Base-by-base conservation (phyloP, 2,113 vertebrate species). In the Pelobates fuscus region DNA sequence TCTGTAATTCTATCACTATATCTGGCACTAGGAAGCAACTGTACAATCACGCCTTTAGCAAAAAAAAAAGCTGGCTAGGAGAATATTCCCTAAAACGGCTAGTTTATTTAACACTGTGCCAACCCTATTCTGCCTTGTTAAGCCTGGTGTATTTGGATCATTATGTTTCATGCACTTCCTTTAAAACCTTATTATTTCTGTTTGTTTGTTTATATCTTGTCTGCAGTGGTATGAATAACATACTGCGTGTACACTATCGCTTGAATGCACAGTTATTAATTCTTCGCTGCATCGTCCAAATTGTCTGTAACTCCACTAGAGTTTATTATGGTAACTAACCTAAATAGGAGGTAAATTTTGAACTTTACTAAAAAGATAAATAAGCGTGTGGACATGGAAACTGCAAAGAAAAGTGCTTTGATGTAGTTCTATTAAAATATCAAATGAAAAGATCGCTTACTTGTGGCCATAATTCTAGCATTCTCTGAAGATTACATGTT, bases 271-370 rank as follows among this genome's bases (percentile, higher is more conserved):
- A 84, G 86, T 88, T 90, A 90, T 90, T 91, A 91, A 89, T 90
- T 90, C 84, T 89, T 89, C 88, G 86, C 88, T 91, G 87, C 89
- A 88, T 89, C 90, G 88, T 90, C 89, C 89, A 90, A 91, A 85
- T 81, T 89, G 89, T 91, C 82, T 90, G 90, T 87, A 86, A 91
- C 91, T 85, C 88, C 85, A 82, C 80, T 86, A 86, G 84, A 85
- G 87, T 90, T 93, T 91, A 91, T 92, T 91, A 87, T 76, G 80
- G 82, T 83, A 87, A 89, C 89, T 91, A 92, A 92, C 90, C 91
- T 90, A 86, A 83, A 87, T 87, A 85, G 87, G 91, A 91, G 90
- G 90, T 91, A 92, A 84, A 91, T 85, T 89, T 85, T 90, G 87
- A 92, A 90, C 89, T 91, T 92, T 86, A 85, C 84, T 77, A 81